Conservation (phyloP, 2,113 vertebrate species). For the Todiramphus chloris region DNA sequence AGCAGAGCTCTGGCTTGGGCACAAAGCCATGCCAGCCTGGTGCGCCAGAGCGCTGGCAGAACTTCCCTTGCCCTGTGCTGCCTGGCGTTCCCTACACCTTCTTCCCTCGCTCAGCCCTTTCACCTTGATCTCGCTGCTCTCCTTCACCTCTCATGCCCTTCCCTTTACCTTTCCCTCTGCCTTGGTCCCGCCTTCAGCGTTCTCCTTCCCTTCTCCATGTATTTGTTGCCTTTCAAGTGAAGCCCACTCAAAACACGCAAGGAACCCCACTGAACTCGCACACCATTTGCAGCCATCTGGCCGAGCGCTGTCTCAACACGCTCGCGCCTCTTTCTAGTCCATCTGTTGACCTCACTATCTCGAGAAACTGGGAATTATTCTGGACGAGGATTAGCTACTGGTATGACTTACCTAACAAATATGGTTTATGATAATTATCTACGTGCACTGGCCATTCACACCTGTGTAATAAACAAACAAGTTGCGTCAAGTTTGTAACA, state of each 20-base stretch:
- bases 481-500: slow-evolving; percentile 52
- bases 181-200: not conserved
- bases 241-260: accelerated
- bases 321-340: not conserved
- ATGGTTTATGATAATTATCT: slow-evolving; percentile 39
- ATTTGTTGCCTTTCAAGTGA: not conserved
- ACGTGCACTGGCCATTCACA: not conserved
- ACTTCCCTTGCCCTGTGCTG: not conserved
- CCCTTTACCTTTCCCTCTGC: not conserved
- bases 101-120: not conserved
- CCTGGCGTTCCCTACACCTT: not conserved
- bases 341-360: not conserved
- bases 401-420: slow-evolving; percentile 9
- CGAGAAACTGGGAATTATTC: not conserved
- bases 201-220: not conserved
- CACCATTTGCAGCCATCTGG: not conserved
- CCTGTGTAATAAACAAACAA: slow-evolving; percentile 24
- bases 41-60: not conserved
- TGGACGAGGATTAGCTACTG: not conserved
- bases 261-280: accelerated
- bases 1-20: not conserved
- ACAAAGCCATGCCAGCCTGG: not conserved
- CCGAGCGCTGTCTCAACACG: not conserved
- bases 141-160: not conserved
- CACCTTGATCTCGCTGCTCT: not conserved